Evolutionary conservation across 1,140 invertebrate genomes (phyloP).

Genomic region (Limonius californicus): DNA sequence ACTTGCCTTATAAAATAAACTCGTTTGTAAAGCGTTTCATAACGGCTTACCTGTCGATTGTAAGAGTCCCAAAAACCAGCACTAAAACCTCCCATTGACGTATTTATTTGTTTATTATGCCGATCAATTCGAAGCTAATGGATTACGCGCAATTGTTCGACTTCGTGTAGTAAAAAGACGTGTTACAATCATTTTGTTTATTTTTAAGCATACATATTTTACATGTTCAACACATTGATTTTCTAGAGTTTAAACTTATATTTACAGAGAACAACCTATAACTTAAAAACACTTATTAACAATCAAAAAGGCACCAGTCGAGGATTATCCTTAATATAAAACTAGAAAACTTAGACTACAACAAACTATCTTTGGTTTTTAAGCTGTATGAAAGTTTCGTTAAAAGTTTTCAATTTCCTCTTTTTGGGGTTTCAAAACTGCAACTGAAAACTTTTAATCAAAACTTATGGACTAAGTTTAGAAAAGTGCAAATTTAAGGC

Average conservation of each 20-base stretch:
- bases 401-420: conserved; percentile 28
- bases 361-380: conserved; percentile 24
- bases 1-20: too few relatives aligned
- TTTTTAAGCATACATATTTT: neutral
- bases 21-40: too few relatives aligned
- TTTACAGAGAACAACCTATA: conserved; percentile 3
- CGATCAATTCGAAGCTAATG: too few relatives aligned
- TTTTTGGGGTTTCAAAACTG: neutral
- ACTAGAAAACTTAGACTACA: conserved; percentile 2
- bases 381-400: conserved; percentile 45
- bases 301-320: conserved; percentile 20
- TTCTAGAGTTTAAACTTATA: neutral
- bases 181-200: too few relatives aligned
- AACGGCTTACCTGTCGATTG: too few relatives aligned
- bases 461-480: conserved; percentile 26
- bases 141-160: too few relatives aligned
- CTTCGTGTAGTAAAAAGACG: too few relatives aligned
- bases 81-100: too few relatives aligned
- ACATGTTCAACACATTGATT: neutral
- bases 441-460: conserved; percentile 34
- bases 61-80: too few relatives aligned
- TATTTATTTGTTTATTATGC: too few relatives aligned
- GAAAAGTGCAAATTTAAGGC: conserved; percentile 30
- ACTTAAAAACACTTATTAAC: conserved; percentile 22
- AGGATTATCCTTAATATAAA: conserved; percentile 1